Percentiles rank a stretch among this genome's conserved stretches.
phyloP scores from a whole-genome alignment of 2,797 vertebrate species.

The Artibeus jamaicensis region DNA sequence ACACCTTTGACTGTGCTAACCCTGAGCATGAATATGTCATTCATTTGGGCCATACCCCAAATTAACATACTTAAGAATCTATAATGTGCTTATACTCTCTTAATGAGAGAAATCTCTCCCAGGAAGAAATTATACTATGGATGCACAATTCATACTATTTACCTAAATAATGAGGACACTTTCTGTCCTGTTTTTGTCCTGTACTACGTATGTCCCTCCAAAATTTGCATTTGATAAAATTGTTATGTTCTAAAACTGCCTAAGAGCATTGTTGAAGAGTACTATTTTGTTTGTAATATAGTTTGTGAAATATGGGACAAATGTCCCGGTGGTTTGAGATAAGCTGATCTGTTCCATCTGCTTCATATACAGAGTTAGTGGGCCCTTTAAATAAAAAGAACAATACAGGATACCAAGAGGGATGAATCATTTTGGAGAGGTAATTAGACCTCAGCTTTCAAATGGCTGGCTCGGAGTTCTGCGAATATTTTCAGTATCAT shows the following conservation, averaged over 20 bases:
- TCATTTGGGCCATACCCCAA: slow-evolving; percentile 42
- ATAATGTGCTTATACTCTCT: background rate
- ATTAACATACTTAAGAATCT: slow-evolving; percentile 34
- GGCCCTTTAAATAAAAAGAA: background rate
- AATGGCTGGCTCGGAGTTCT: background rate
- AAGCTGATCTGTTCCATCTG: background rate
- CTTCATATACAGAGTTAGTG: background rate
- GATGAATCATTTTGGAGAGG: background rate
- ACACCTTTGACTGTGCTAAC: slow-evolving; percentile 50
- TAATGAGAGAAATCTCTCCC: slow-evolving; percentile 27
- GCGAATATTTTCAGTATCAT: background rate
- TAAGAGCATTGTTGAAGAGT: background rate
- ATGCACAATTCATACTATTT: background rate
- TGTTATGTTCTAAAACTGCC: background rate
- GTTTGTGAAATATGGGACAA: background rate
- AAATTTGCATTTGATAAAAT: background rate
- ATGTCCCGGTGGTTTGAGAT: background rate
- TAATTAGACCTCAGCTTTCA: background rate
- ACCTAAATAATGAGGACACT: background rate
- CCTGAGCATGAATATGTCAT: slow-evolving; percentile 46
- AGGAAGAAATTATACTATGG: background rate
- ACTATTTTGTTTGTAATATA: background rate
- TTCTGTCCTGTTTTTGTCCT: background rate
- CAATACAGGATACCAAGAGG: background rate
- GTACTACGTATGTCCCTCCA: background rate